Conservation (phyloP, 2,888 invertebrate genomes). For the Cantharis nigra region DNA sequence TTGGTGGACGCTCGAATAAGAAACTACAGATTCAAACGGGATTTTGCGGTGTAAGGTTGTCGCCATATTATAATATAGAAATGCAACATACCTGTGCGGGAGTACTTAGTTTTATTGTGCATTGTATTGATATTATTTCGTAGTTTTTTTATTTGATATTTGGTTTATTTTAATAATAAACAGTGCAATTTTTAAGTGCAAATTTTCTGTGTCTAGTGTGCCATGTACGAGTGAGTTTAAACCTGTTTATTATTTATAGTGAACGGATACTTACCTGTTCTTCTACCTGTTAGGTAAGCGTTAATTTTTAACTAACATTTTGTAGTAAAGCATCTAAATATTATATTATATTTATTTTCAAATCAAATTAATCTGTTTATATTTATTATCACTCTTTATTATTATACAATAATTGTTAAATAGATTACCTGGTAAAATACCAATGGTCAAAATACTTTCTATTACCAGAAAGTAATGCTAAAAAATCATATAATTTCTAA, state of each 20-base stretch:
- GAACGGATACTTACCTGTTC: slow-evolving; percentile 24
- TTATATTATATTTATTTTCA: background rate
- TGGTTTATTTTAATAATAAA: background rate
- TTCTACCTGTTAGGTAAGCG: slow-evolving; percentile 26
- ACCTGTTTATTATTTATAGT: slow-evolving; percentile 20
- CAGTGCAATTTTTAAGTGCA: background rate
- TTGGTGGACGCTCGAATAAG: slow-evolving; percentile 14
- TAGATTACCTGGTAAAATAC: background rate
- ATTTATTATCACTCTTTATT: background rate
- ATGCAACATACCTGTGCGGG: slow-evolving; percentile 7
- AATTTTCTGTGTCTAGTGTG: background rate
- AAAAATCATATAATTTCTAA: too few species aligned
- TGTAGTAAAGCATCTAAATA: background rate
- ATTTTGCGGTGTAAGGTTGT: slow-evolving; percentile 33
- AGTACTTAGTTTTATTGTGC: slow-evolving; percentile 10
- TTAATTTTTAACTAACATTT: slow-evolving; percentile 2
- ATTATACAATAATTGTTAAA: background rate
- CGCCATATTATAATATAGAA: slow-evolving; percentile 33
- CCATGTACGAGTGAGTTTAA: slow-evolving; percentile 13
- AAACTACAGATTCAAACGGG: slow-evolving; percentile 35
- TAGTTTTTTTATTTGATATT: background rate
- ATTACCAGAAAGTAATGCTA: too few species aligned
- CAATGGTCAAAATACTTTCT: background rate
- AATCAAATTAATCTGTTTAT: background rate
- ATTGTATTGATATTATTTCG: background rate